Conservation (phyloP, 2,113 vertebrate species). For the Rhinichthys klamathensis region DNA sequence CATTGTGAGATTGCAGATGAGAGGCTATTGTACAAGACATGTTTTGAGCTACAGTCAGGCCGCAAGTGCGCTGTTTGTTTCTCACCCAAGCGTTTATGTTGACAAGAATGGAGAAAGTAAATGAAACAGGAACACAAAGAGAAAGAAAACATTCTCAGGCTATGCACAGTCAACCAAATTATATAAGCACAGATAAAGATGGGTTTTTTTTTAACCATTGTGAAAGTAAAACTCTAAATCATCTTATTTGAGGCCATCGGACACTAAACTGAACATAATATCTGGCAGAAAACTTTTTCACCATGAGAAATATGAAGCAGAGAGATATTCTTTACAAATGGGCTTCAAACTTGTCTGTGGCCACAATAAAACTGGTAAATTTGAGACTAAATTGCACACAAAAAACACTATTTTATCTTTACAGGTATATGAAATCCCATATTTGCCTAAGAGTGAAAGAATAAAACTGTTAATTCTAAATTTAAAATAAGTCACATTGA, state of each 20-base stretch:
- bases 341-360: background rate
- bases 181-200: background rate
- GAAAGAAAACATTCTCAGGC: background rate
- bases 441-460: no score
- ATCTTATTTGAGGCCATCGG: background rate
- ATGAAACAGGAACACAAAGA: background rate
- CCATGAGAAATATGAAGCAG: no score
- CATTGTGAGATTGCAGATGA: constrained; percentile 13
- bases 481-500: no score
- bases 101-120: background rate
- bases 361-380: background rate
- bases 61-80: background rate
- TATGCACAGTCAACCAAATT: background rate
- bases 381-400: background rate
- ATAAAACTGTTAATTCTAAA: no score
- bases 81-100: constrained; percentile 13
- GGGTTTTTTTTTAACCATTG: background rate
- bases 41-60: constrained; percentile 12
- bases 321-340: background rate
- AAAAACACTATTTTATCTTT: no score
- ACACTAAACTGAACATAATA: background rate
- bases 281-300: background rate
- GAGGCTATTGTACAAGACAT: constrained; percentile 11
- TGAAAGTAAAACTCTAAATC: constrained; percentile 1
- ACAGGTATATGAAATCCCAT: no score